phyloP scores from a whole-genome alignment of 2,113 vertebrate genomes.

The Ptilorrhoa leucosticta region DNA sequence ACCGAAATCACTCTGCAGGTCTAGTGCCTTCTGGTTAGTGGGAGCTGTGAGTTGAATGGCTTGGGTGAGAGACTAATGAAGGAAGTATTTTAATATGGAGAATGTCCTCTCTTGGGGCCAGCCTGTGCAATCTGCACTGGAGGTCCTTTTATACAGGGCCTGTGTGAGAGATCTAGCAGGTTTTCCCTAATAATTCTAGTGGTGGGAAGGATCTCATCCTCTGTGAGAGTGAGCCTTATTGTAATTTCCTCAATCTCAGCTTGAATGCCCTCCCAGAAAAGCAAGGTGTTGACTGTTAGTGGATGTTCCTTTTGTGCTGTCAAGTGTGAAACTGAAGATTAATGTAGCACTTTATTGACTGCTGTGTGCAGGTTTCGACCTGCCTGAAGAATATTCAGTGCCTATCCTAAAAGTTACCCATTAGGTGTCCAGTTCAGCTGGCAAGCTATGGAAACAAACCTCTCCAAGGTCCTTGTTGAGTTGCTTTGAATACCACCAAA shows the following conservation, averaged over 20 bases:
- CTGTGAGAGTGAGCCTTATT: not conserved
- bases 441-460: not conserved
- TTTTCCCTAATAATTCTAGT: not conserved
- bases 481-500: not conserved
- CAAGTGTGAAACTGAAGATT: not conserved
- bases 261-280: not conserved
- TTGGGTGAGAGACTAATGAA: not conserved
- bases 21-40: not conserved
- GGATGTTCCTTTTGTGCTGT: not conserved
- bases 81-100: not conserved
- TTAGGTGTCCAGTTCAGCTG: not conserved
- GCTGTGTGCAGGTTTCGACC: not conserved
- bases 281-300: not conserved
- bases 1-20: not conserved
- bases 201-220: not conserved
- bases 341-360: not conserved
- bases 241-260: not conserved
- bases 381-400: not conserved
- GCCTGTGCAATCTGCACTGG: not conserved
- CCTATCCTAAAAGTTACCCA: not conserved
- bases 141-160: not conserved
- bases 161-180: not conserved
- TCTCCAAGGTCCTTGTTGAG: not conserved
- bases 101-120: not conserved
- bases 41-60: not conserved